Conservation (phyloP, 2,888 invertebrate species). For the Phengaris arion region DNA sequence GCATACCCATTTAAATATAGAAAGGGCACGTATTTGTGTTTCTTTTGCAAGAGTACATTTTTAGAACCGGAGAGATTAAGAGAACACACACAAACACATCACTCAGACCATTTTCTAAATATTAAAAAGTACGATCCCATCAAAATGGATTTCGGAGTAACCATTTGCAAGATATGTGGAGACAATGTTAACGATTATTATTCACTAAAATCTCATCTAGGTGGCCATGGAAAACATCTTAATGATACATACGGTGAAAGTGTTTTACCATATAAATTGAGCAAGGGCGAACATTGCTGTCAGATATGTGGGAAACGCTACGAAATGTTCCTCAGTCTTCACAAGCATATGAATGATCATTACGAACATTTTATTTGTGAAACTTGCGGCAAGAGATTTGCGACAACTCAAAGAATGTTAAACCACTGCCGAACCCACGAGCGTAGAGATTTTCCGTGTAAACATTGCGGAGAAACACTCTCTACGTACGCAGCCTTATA, state of each 20-base stretch:
- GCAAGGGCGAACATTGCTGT: conserved; percentile 62
- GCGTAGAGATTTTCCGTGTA: conserved; percentile 63
- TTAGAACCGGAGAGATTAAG: conserved; percentile 67
- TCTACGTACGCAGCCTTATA: conserved; percentile 60
- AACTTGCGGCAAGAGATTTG: conserved; percentile 70
- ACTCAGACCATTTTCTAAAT: conserved; percentile 54
- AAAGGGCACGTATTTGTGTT: conserved; percentile 67
- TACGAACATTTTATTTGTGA: conserved; percentile 72
- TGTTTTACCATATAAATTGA: conserved; percentile 67
- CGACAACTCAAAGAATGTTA: conserved; percentile 65
- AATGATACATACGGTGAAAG: conserved; percentile 63
- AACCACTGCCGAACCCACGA: conserved; percentile 67
- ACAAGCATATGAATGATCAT: conserved; percentile 73
- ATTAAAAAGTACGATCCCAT: conserved; percentile 68
- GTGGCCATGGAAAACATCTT: conserved; percentile 57
- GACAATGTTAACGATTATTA: conserved; percentile 53
- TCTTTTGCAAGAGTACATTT: conserved; percentile 65
- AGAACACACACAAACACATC: conserved; percentile 57
- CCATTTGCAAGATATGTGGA: conserved; percentile 60
- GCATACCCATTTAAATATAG: conserved; percentile 73
- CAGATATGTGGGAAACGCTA: conserved; percentile 69
- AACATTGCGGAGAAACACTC: conserved; percentile 59
- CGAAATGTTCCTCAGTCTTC: conserved; percentile 68
- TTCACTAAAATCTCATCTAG: conserved; percentile 58
- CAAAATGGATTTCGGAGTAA: conserved; percentile 66